phyloP scores from a whole-genome alignment of 1,140 invertebrate genomes.

The Macrocentrus cingulum region DNA sequence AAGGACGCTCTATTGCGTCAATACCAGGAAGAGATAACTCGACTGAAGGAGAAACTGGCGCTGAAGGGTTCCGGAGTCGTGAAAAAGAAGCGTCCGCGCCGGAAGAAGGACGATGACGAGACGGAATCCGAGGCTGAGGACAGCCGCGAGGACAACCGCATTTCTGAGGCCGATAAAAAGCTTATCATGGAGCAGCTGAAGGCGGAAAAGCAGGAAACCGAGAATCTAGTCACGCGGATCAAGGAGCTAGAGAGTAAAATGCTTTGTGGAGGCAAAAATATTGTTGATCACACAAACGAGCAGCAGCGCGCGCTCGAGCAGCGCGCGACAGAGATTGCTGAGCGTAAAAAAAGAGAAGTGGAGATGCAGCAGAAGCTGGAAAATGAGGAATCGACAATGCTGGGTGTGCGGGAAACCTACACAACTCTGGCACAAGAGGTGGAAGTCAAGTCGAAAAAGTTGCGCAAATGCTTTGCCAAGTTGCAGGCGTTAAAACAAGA shows the following conservation, averaged over 20 bases:
- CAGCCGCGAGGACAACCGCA: constrained; percentile 59
- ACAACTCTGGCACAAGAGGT: constrained; percentile 92
- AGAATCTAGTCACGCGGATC: constrained; percentile 80
- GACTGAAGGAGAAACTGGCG: constrained; percentile 84
- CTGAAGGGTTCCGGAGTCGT: constrained; percentile 63
- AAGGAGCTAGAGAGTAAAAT: constrained; percentile 92
- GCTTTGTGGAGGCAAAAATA: constrained; percentile 96
- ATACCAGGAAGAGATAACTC: constrained; percentile 95
- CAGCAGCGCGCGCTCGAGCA: constrained; percentile 90
- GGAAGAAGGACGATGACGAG: constrained; percentile 49
- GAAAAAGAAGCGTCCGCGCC: constrained; percentile 51
- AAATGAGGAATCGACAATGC: constrained; percentile 87
- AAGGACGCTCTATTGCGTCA: constrained; percentile 94
- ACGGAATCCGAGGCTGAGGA: constrained; percentile 52
- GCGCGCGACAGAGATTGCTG: constrained; percentile 87
- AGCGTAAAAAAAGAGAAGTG: constrained; percentile 79
- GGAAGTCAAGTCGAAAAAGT: constrained; percentile 85
- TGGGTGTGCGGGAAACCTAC: constrained; percentile 95
- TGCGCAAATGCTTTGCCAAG: constrained; percentile 60
- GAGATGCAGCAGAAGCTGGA: constrained; percentile 79
- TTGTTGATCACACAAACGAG: constrained; percentile 95
- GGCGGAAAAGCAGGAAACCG: constrained; percentile 70
- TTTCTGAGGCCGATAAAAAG: constrained; percentile 66
- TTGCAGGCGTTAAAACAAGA: constrained; percentile 66
- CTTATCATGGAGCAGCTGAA: constrained; percentile 63